Evolutionary conservation across 1,140 invertebrate genomes (phyloP), one percentile per base, ranked within the genome.

Genomic region (Penaeus japonicus): DNA sequence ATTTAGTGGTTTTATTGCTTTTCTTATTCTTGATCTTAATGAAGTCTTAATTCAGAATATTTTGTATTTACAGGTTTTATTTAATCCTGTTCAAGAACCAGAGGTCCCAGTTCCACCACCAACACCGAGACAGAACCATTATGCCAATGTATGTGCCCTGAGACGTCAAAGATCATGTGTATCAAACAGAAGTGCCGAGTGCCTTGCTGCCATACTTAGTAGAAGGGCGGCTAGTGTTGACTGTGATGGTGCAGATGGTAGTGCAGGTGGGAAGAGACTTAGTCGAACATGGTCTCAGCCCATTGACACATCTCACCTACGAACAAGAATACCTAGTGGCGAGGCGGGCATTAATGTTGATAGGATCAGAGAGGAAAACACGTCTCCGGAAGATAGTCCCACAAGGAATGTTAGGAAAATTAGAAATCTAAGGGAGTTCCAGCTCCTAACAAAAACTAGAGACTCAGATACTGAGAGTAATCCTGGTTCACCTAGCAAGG

Each of bases 391-490:
- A 24, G 90, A 89, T 59, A 89, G 84, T 27, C 90, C 90, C 17
- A 89, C 88, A 5, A 73, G 84, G 79, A 85, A 80, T 35, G 78
- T 77, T 35, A 85, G 89, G 54, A 90, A 89, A 62, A 90, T 92
- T 22, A 92, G 91, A 82, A 92, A 92, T 89, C 84, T 92, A 22
- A 92, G 91, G 73, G 92, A 92, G 79, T 92, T 92, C 90, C 91
- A 91, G 84, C 80, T 87, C 17, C 87, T 91, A 15, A 90, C 84
- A 65, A 65, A 78, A 73, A 83, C 75, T 27, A 87, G 62, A 62
- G 89, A 90, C 24, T 87, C 81, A 47, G 81, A 86, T 54, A 57
- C 59, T 53, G 70, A 87, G 30, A 90, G 89, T 87, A 83, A 89
- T 75, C 80, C 85, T 54, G 53, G 59, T 4, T 90, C 84, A 20